A percentile compares a stretch with the other conserved stretches of the same genome.
Evolutionary conservation across 92 coral and sea anemone genomes (phyloP).

Genomic region (Epizoanthus ramosus): DNA sequence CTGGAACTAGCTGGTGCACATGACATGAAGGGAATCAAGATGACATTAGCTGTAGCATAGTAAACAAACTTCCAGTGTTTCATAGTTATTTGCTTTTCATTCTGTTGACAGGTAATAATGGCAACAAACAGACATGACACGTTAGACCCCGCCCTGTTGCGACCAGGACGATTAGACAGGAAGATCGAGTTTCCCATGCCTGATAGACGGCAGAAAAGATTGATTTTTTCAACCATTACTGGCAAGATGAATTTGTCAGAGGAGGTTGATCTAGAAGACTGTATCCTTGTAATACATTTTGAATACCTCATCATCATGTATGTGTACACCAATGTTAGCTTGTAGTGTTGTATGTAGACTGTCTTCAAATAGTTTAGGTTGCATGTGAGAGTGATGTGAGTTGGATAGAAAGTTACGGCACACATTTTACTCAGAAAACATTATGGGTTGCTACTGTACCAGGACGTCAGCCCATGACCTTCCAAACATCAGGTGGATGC

Average conservation of each 20-base stretch:
- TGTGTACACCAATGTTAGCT: too few species aligned
- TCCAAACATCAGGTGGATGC: too few species aligned
- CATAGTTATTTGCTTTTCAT: neutral
- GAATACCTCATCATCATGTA: too few species aligned
- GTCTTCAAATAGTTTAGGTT: too few species aligned
- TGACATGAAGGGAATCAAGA: too few species aligned
- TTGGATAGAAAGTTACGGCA: too few species aligned
- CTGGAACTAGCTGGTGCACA: too few species aligned
- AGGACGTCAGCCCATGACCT: too few species aligned
- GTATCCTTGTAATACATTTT: slow-evolving; percentile 74
- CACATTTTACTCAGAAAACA: too few species aligned
- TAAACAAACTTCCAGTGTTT: neutral
- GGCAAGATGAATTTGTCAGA: slow-evolving; percentile 97
- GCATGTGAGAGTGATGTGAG: too few species aligned
- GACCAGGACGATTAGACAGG: slow-evolving; percentile 98
- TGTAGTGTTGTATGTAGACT: too few species aligned
- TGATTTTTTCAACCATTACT: slow-evolving; percentile 95
- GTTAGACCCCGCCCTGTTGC: slow-evolving; percentile 93
- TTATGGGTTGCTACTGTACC: too few species aligned
- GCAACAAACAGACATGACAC: slow-evolving; percentile 99
- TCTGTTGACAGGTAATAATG: slow-evolving; percentile 84
- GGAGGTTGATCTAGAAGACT: slow-evolving; percentile 99
- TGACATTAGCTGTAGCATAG: neutral
- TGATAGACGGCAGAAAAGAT: slow-evolving; percentile 97
- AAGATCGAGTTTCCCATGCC: slow-evolving; percentile 99